These are phyloP conservation scores for Hydra vulgaris DNA, from an alignment of 30 jellyfish, hydroid and myxozoan species.

Conservation along the genomic window DNA sequence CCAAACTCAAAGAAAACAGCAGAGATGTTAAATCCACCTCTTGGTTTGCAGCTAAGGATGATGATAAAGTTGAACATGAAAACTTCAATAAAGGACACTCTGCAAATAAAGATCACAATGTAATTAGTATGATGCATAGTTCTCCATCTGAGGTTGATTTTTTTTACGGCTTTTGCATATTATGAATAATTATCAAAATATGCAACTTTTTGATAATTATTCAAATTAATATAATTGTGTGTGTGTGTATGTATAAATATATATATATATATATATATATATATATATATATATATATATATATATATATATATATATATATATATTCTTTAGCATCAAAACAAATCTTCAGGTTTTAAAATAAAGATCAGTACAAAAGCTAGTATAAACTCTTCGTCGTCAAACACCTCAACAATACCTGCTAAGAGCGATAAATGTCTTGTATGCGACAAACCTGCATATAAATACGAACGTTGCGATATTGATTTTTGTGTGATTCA, in stretches of 20 bases:
- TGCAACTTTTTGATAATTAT: no score
- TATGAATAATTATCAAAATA: no score
- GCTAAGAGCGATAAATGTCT: conserved; percentile 26
- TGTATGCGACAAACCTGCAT: conserved; percentile 58
- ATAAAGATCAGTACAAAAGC: neutral
- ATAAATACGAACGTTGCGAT: conserved; percentile 61
- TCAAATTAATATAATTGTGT: no score
- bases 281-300: no score
- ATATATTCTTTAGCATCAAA: no score
- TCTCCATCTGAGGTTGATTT: neutral
- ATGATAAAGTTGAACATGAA: neutral
- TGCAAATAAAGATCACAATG: no score
- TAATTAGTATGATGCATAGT: no score
- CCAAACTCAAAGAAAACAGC: neutral
- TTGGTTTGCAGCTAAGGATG: neutral
- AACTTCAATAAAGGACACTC: neutral
- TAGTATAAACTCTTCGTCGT: neutral
- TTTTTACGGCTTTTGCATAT: no score
- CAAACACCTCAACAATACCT: neutral
- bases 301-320: no score
- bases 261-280: no score
- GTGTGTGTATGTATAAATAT: no score
- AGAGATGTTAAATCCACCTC: neutral
- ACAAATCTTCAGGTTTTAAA: neutral
- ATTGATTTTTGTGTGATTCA: conserved; percentile 48